Percentiles rank a stretch among this genome's conserved stretches.
Conservation (phyloP, 2,888 invertebrate genomes). For the Sinotaia quadrata region DNA sequence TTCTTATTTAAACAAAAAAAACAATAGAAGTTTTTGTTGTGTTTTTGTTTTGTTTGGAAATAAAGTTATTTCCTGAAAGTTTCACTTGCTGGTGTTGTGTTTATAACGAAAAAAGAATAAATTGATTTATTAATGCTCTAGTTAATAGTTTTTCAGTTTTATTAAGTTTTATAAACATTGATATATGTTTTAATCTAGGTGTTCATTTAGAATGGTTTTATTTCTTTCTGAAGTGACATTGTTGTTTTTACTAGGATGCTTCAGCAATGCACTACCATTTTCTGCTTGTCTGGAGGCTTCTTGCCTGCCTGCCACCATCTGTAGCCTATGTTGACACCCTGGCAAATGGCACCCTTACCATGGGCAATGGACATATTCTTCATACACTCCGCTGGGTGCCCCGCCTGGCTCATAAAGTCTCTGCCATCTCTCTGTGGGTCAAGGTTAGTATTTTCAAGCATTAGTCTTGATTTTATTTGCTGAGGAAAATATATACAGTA, state of each 20-base stretch:
- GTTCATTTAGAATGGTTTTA: too few species aligned
- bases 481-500: too few species aligned
- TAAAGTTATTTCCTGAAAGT: too few species aligned
- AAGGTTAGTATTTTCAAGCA: constrained; percentile 75
- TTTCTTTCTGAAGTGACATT: too few species aligned
- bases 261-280: constrained; percentile 94
- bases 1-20: not conserved
- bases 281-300: constrained; percentile 86
- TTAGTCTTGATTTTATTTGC: too few species aligned
- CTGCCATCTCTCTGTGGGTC: constrained; percentile 90
- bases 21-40: not conserved
- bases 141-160: not conserved
- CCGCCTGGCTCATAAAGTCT: constrained; percentile 85
- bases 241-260: constrained; percentile 55
- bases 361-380: constrained; percentile 80
- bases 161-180: not conserved
- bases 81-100: not conserved
- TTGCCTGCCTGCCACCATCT: constrained; percentile 90
- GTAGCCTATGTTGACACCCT: constrained; percentile 88
- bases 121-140: not conserved
- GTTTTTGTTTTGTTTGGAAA: not conserved
- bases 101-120: not conserved
- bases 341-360: constrained; percentile 77
- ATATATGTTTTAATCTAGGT: not conserved
- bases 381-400: constrained; percentile 93